Conservation (phyloP, 1,140 invertebrate genomes). For the Neodiprion fabricii region DNA sequence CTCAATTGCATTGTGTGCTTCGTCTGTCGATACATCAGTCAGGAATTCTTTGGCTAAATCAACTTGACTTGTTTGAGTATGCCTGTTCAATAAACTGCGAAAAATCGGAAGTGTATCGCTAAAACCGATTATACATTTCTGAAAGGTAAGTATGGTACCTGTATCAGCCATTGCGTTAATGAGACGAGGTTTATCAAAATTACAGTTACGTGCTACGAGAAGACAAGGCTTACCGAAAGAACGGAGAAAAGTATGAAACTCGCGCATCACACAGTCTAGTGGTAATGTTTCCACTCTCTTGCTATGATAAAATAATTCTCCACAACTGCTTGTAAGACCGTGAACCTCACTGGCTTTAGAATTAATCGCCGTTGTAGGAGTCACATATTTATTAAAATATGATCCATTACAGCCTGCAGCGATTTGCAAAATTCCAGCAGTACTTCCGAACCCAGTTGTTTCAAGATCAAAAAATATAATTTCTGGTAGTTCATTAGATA, state of each 20-base stretch:
- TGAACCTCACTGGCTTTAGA: conserved; percentile 28
- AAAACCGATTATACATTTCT: conserved; percentile 18
- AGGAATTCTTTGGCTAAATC: conserved; percentile 24
- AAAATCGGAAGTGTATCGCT: conserved; percentile 23
- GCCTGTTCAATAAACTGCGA: conserved; percentile 16
- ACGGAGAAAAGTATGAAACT: conserved; percentile 23
- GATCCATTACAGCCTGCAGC: conserved; percentile 13
- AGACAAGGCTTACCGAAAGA: conserved; percentile 26
- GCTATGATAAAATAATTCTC: conserved; percentile 28
- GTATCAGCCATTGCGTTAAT: conserved; percentile 20
- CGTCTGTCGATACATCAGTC: conserved; percentile 18
- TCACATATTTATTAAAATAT: conserved; percentile 24
- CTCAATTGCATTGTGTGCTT: conserved; percentile 22
- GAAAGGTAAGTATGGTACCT: conserved; percentile 8
- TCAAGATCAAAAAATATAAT: conserved; percentile 26
- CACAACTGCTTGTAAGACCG: conserved; percentile 24
- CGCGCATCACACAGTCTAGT: conserved; percentile 18
- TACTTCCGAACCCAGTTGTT: conserved; percentile 22
- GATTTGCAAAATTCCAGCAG: conserved; percentile 26
- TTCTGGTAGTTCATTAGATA: conserved; percentile 16
- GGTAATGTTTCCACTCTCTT: conserved; percentile 22
- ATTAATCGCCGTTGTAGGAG: conserved; percentile 23
- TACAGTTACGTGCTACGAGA: conserved; percentile 30
- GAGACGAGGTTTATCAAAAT: conserved; percentile 27
- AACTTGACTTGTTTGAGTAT: conserved; percentile 14